These are phyloP conservation scores for Eurytoma californica DNA, from an alignment of 2,888 invertebrate species.

Conservation along the genomic window DNA sequence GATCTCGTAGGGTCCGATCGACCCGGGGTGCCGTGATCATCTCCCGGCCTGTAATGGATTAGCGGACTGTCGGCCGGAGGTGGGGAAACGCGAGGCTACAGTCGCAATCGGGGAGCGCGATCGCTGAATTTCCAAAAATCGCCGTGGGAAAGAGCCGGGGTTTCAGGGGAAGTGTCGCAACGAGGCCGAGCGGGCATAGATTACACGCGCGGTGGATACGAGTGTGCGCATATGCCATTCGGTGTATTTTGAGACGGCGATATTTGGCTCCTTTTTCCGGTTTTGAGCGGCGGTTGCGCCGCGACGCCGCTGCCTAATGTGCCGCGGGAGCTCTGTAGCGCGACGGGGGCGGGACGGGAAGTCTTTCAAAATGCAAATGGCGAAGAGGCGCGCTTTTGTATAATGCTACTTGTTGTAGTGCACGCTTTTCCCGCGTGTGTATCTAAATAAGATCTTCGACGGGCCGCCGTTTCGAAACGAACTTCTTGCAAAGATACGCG, in stretches of 20 bases:
- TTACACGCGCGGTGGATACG: conserved; percentile 14
- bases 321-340: conserved; percentile 5
- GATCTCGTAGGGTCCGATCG: background rate
- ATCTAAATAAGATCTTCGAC: conserved; percentile 48
- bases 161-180: no score
- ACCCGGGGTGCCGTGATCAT: background rate
- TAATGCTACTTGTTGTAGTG: background rate
- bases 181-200: conserved; percentile 5
- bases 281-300: background rate
- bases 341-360: background rate
- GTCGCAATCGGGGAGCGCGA: no score
- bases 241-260: background rate
- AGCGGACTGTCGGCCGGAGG: conserved; percentile 10
- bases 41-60: background rate
- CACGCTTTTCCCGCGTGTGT: background rate
- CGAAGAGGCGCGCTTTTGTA: background rate
- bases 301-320: background rate
- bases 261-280: conserved; percentile 5
- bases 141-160: no score
- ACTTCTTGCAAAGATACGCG: conserved; percentile 6
- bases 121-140: no score
- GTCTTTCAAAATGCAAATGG: conserved; percentile 53
- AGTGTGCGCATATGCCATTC: background rate
- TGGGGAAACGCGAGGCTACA: conserved; percentile 7
- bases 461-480: conserved; percentile 4